phyloP scores from a whole-genome alignment of 35 echinoderm and acorn worm species.

The Apostichopus parvimensis region DNA sequence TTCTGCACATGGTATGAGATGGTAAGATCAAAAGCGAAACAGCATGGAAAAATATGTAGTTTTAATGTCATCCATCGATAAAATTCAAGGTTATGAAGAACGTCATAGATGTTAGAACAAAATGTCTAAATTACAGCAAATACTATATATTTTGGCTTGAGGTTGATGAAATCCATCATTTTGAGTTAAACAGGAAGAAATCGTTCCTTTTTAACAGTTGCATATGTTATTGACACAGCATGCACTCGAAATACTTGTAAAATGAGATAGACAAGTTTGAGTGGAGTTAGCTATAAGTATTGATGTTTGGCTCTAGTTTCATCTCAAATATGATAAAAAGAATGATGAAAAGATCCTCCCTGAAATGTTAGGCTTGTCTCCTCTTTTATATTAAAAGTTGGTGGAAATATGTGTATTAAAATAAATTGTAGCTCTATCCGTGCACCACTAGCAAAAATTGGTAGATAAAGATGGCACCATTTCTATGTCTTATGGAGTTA shows the following conservation, averaged over 20 bases:
- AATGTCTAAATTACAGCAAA: background rate
- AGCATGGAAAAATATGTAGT: background rate
- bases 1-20: background rate
- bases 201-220: background rate
- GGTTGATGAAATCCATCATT: conserved; percentile 12
- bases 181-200: conserved; percentile 12
- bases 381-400: too few relatives aligned
- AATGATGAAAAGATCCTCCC: background rate
- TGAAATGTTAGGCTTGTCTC: background rate
- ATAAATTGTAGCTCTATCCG: too few relatives aligned
- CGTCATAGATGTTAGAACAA: background rate
- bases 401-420: too few relatives aligned
- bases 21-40: background rate
- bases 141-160: background rate
- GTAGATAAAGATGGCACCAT: too few relatives aligned
- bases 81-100: conserved; percentile 13
- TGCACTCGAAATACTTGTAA: conserved; percentile 18
- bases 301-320: conserved; percentile 3
- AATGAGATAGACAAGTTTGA: conserved; percentile 14
- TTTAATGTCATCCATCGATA: background rate
- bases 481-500: too few relatives aligned
- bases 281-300: background rate
- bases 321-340: background rate
- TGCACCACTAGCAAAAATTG: too few relatives aligned
- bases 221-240: conserved; percentile 13